These are phyloP conservation scores for Omphaloscelis lunosa DNA, from an alignment of 2,888 invertebrate species.

Conservation along the genomic window DNA sequence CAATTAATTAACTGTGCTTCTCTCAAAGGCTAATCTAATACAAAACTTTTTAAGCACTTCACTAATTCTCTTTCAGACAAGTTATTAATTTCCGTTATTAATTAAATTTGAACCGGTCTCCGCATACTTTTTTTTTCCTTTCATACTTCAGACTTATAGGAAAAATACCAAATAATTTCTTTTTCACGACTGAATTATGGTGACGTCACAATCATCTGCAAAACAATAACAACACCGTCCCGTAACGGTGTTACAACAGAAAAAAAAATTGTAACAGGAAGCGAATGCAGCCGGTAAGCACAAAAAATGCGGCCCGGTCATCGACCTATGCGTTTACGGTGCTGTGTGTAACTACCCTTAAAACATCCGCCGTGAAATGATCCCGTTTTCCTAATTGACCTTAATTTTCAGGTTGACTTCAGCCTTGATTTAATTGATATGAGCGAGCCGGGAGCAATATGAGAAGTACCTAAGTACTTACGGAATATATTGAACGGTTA, in stretches of 20 bases:
- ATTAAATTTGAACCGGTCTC: neutral
- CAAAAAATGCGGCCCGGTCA: conserved; percentile 82
- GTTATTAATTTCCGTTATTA: neutral
- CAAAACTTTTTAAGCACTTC: neutral
- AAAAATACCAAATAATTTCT: neutral
- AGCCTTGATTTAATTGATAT: conserved; percentile 45
- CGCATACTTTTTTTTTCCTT: neutral
- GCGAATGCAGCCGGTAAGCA: conserved; percentile 84
- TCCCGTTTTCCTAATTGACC: conserved; percentile 53
- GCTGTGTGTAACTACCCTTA: conserved; percentile 75
- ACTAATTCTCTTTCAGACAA: conserved; percentile 2
- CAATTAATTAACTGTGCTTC: neutral
- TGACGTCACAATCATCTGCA: conserved; percentile 62
- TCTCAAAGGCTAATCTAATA: conserved; percentile 2
- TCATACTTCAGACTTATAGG: neutral
- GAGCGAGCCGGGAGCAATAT: conserved; percentile 25
- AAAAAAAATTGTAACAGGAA: conserved; percentile 88
- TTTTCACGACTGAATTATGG: neutral
- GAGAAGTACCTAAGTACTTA: neutral
- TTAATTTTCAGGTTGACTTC: conserved; percentile 50
- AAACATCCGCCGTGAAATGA: conserved; percentile 69
- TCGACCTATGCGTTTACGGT: conserved; percentile 76
- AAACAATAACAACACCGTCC: conserved; percentile 74
- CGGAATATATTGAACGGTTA: neutral
- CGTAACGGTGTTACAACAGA: conserved; percentile 81